Evolutionary conservation across 2,113 vertebrate genomes (phyloP), one percentile per base, ranked within the genome.

Genomic region (Corythaeola cristata): DNA sequence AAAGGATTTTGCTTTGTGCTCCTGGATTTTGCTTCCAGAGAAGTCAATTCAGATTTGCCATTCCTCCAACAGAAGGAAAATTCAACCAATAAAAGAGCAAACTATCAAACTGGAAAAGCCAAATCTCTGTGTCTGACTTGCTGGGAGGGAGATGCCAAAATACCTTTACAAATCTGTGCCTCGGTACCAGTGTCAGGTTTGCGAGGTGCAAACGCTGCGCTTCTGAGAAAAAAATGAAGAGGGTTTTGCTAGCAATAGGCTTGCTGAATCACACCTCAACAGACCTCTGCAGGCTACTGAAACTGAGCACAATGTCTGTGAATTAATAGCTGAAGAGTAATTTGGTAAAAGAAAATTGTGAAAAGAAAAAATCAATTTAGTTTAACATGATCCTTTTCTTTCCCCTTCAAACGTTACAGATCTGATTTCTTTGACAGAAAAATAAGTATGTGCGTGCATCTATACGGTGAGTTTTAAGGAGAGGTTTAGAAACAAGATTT

Each of bases 401-500:
- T 85, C 66, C 71, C 24, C 62, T 96, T 98, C 96, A 73, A 94
- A 72, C 23, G 85, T 53, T 89, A 89, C 37, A 66, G 83, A 79
- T 78, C 80, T 90, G 71, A 89, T 92, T 90, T 92, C 39, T 93
- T 89, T 93, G 79, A 92, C 89, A 96, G 93, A 90, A 95, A 95
- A 98, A 92, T 88, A 89, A 74, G 79, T 87, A 77, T 28, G 85
- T 89, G 56, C 15, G 3, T 85, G 67, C 1, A 1, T 69, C 88
- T 96, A 32, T 66, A 77, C 1, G 6, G 41, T 12, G 77, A 94
- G 72, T 73, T 93, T 67, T 83, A 96, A 94, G 78, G 47, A 94
- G 81, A 96, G 95, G 77, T 97, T 95, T 95, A 95, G 69, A 92
- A 93, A 94, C 93, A 97, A 94, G 89, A 85, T 76, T 95, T 95